A percentile compares a stretch with the other conserved stretches of the same genome.
Conservation (phyloP, 2,113 vertebrate genomes). For the Tricholaema leucomelas region DNA sequence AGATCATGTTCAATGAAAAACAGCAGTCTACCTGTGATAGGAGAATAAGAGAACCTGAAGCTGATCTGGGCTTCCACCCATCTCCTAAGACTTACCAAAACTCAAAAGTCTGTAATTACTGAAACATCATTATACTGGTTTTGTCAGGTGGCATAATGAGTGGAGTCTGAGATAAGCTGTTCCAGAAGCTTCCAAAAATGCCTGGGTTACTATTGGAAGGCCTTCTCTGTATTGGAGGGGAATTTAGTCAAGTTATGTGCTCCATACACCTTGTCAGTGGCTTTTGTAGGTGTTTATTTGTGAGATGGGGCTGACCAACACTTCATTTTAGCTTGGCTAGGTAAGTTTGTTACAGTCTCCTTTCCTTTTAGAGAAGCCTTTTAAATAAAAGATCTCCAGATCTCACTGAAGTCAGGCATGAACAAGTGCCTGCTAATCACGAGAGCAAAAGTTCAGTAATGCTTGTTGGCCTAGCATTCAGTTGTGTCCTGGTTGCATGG, state of each 20-base stretch:
- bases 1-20: background rate
- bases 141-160: background rate
- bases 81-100: background rate
- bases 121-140: background rate
- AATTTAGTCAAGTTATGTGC: background rate
- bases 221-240: background rate
- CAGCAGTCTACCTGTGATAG: background rate
- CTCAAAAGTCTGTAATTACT: background rate
- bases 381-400: background rate
- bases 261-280: rapidly evolving
- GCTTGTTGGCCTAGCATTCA: background rate
- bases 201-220: background rate
- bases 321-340: background rate
- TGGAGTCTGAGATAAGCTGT: background rate
- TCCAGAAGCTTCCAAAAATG: background rate
- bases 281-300: background rate
- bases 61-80: background rate
- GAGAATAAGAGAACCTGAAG: background rate
- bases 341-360: background rate
- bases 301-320: background rate
- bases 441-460: background rate
- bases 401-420: background rate
- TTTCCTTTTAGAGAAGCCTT: background rate
- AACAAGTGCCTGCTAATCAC: background rate
- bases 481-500: background rate